Evolutionary conservation across 2,113 vertebrate species (phyloP).

Genomic region (Apteryx owenii): DNA sequence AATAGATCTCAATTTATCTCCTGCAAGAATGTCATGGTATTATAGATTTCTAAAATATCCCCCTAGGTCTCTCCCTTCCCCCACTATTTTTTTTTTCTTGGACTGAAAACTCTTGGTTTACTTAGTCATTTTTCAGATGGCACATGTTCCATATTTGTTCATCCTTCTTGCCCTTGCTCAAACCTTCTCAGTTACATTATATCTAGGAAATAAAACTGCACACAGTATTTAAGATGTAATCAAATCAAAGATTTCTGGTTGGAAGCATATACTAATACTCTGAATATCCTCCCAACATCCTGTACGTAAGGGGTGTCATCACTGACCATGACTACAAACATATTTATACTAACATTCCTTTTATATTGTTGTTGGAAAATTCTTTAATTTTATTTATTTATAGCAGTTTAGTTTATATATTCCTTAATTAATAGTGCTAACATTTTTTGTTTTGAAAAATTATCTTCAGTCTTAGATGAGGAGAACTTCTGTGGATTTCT

Average conservation of each 20-base stretch:
- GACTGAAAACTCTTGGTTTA: neutral
- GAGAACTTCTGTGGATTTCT: neutral
- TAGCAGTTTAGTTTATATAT: neutral
- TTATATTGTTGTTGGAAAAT: neutral
- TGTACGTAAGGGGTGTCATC: accelerated
- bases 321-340: accelerated
- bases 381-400: neutral
- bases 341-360: neutral
- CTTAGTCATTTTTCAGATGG: neutral
- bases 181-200: neutral
- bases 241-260: neutral
- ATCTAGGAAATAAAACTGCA: neutral
- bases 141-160: neutral
- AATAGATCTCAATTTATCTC: neutral
- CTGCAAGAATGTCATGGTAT: neutral
- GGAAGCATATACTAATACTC: neutral
- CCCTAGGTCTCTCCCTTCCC: neutral
- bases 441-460: neutral
- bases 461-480: neutral
- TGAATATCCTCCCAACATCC: neutral
- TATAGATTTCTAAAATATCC: neutral
- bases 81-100: neutral
- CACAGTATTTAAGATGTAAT: neutral
- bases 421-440: neutral
- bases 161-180: neutral